These are phyloP conservation scores for Hucho hucho DNA, from an alignment of 2,113 vertebrate species.

Conservation along the genomic window DNA sequence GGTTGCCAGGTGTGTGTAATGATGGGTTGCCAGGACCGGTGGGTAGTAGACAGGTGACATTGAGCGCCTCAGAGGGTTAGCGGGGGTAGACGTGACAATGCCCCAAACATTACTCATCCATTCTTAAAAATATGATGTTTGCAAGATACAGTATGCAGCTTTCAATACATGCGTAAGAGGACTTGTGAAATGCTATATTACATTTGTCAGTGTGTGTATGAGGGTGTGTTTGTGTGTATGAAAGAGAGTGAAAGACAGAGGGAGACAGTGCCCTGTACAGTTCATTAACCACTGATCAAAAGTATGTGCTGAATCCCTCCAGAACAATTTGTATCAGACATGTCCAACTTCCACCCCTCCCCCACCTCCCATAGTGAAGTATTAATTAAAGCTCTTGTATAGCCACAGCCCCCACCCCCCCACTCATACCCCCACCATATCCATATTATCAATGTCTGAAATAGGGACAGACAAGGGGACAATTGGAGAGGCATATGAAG, in stretches of 20 bases:
- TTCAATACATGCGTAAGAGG: too few relatives aligned
- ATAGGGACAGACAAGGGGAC: conserved; percentile 23
- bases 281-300: conserved; percentile 33
- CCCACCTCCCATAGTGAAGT: conserved; percentile 29
- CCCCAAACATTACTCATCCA: too few relatives aligned
- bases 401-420: conserved; percentile 26
- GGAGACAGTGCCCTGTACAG: background rate
- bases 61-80: too few relatives aligned
- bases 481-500: background rate
- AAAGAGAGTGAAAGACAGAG: conserved; percentile 5
- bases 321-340: conserved; percentile 44
- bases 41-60: too few relatives aligned
- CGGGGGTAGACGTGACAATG: too few relatives aligned
- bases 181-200: background rate
- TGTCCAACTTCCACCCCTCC: conserved; percentile 28
- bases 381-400: conserved; percentile 63
- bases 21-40: too few relatives aligned
- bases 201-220: background rate
- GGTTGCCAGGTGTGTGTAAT: too few relatives aligned
- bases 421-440: conserved; percentile 45
- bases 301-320: conserved; percentile 36
- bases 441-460: conserved; percentile 13
- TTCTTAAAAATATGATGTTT: too few relatives aligned
- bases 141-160: too few relatives aligned
- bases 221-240: background rate